phyloP scores from a whole-genome alignment of 2,797 vertebrate species.

The Agapornis canus region DNA sequence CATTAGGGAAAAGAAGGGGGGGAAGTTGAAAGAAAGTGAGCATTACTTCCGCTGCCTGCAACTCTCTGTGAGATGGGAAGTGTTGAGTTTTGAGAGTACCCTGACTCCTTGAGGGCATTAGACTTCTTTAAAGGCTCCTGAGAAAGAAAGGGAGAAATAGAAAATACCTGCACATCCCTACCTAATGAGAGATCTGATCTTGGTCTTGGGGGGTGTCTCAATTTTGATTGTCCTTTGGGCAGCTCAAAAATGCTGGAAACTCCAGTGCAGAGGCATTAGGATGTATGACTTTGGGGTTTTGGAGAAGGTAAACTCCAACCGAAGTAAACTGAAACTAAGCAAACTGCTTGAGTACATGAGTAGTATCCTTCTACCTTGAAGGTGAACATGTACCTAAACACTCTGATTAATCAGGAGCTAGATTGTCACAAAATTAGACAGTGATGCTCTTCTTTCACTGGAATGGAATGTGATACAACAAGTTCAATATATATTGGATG shows the following conservation, averaged over 20 bases:
- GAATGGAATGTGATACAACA: neutral
- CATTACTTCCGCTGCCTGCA: neutral
- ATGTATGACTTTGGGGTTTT: neutral
- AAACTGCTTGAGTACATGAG: neutral
- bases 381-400: neutral
- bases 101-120: neutral
- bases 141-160: neutral
- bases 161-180: neutral
- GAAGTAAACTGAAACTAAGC: neutral
- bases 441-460: neutral
- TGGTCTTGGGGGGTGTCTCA: neutral
- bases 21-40: neutral
- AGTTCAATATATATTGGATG: neutral
- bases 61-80: neutral
- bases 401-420: neutral
- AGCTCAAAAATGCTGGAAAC: neutral
- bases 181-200: neutral
- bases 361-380: neutral
- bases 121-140: neutral
- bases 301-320: neutral
- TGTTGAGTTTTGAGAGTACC: neutral
- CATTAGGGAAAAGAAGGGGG: neutral
- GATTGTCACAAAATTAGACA: neutral
- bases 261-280: neutral
- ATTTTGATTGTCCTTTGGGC: rapidly evolving